phyloP scores from a whole-genome alignment of 2,113 vertebrate genomes.

The Nothoprocta perdicaria region DNA sequence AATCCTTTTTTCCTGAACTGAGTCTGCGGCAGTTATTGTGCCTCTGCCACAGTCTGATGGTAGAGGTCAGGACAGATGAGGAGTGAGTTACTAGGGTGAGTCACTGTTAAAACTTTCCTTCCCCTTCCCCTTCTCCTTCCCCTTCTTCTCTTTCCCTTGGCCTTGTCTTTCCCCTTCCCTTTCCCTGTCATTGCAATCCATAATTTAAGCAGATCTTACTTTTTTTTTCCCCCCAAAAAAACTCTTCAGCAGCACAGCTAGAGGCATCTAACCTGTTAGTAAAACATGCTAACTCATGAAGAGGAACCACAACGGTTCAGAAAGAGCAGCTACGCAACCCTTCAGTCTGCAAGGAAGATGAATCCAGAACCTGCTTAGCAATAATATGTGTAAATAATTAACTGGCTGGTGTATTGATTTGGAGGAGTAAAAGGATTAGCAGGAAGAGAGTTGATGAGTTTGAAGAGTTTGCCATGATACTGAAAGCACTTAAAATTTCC shows the following conservation, averaged over 20 bases:
- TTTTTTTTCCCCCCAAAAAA: background rate
- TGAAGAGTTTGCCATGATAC: too few species aligned
- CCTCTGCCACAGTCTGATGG: background rate
- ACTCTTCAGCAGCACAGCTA: background rate
- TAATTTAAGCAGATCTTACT: too few species aligned
- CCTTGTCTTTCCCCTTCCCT: too few species aligned
- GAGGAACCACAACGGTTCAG: background rate
- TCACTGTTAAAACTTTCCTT: background rate
- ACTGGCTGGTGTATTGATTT: background rate
- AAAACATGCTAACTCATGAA: background rate
- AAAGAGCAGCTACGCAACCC: background rate
- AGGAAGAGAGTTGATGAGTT: background rate
- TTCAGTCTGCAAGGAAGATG: background rate
- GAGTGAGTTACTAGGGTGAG: background rate
- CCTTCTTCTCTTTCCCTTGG: too few species aligned
- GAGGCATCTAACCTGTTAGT: background rate
- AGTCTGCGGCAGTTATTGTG: background rate
- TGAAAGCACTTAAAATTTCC: background rate
- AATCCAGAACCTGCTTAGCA: background rate
- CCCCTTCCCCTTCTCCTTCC: too few species aligned
- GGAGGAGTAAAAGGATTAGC: background rate
- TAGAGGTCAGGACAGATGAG: background rate
- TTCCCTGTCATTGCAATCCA: too few species aligned
- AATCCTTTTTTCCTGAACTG: background rate
- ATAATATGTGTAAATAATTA: background rate